Evolutionary conservation across 2,888 invertebrate genomes (phyloP), one percentile per base, ranked within the genome.

Genomic region (Charanyca ferruginea): DNA sequence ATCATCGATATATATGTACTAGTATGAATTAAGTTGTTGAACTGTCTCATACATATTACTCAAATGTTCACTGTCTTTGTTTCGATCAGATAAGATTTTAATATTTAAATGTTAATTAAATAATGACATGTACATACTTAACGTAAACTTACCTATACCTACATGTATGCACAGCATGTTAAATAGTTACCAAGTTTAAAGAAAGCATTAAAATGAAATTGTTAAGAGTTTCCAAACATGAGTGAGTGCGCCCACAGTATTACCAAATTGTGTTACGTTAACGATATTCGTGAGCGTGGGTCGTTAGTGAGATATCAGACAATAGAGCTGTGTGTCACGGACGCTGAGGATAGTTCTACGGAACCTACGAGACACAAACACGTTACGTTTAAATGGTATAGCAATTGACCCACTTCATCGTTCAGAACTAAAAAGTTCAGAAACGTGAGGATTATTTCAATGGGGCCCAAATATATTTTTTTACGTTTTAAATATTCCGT

Each of bases 301-400:
- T 67, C 52, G 77, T 69, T 71, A 74, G 60, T 69, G 63, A 74
- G 66, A 65, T 54, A 44, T 62, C 59, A 76, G 63, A 81, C 77
- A 78, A 83, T 78, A 71, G 68, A 71, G 65, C 60, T 55, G 74
- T 65, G 69, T 79, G 79, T 83, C 82, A 81, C 66, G 81, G 81
- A 59, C 81, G 45, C 62, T 57, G 70, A 74, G 67, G 65, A 78
- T 69, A 78, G 66, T 80, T 73, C 60, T 51, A 60, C 53, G 51
- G 80, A 76, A 61, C 70, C 70, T 65, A 75, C 77, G 48, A 75
- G 63, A 74, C 57, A 47, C 58, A 57, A 58, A 58, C 47, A 65
- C 68, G 63, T 59, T 71, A 67, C 66, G 49, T 69, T 35, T 63
- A 59, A 73, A 80, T 62, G 62, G 45, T 69, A 66, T 45, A 53